Conservation (phyloP, 2,888 invertebrate species). For the Pelosia muscerda region DNA sequence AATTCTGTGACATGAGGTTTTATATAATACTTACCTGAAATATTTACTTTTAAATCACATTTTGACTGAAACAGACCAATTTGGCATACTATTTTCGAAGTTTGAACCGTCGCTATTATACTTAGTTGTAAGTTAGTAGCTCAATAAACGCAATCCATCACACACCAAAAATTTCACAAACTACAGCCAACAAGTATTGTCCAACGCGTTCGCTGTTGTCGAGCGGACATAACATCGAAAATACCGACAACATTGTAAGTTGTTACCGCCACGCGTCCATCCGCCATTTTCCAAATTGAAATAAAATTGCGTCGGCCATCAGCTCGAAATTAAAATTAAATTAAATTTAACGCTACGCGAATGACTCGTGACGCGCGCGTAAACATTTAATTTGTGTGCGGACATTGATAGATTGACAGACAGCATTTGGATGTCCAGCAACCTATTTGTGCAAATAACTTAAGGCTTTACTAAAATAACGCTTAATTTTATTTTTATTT, state of each 20-base stretch:
- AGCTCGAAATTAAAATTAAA: conserved; percentile 66
- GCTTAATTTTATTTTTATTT: too few species aligned
- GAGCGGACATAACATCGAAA: not conserved
- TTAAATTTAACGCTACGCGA: conserved; percentile 60
- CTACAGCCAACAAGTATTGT: conserved; percentile 17
- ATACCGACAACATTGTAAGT: not conserved
- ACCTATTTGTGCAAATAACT: not conserved
- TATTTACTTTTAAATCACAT: too few species aligned
- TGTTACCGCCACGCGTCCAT: conserved; percentile 50
- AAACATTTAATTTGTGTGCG: conserved; percentile 52
- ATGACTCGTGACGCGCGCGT: conserved; percentile 49
- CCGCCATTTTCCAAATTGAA: conserved; percentile 65
- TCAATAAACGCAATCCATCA: too few species aligned
- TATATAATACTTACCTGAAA: too few species aligned
- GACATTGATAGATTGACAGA: conserved; percentile 38
- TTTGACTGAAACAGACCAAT: too few species aligned
- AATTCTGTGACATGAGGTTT: too few species aligned
- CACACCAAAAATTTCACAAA: too few species aligned
- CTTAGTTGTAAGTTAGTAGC: too few species aligned
- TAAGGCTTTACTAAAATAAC: not conserved
- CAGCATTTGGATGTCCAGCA: not conserved
- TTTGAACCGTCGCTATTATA: too few species aligned
- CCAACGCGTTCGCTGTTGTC: not conserved
- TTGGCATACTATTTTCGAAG: too few species aligned
- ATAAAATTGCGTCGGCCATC: conserved; percentile 62